Conservation (phyloP, 1,140 invertebrate species). For the Lucilia sericata region DNA sequence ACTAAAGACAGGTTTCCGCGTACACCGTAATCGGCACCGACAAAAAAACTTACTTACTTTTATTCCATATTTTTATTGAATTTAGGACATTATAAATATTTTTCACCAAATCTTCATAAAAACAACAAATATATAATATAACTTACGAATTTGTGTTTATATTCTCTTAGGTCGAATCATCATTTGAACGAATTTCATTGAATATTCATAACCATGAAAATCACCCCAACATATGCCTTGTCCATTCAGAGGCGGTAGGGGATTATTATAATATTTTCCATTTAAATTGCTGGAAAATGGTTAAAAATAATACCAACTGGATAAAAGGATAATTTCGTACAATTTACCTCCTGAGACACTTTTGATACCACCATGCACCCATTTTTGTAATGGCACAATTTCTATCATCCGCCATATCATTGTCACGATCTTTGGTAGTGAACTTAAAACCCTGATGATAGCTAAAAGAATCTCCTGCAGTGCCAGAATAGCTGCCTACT, state of each 20-base stretch:
- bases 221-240: not conserved
- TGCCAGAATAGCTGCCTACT: not conserved
- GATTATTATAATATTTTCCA: not conserved
- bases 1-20: too few relatives aligned
- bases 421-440: not conserved
- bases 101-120: too few relatives aligned
- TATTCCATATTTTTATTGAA: too few relatives aligned
- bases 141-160: too few relatives aligned
- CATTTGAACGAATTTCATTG: not conserved
- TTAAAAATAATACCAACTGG: not conserved
- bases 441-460: not conserved
- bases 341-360: not conserved
- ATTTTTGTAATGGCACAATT: not conserved
- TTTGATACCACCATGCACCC: not conserved
- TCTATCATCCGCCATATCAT: not conserved
- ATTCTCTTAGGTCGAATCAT: not conserved
- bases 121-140: too few relatives aligned
- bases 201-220: not conserved
- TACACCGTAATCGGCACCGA: too few relatives aligned
- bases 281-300: not conserved
- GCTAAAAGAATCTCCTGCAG: not conserved
- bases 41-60: too few relatives aligned
- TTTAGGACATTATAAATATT: too few relatives aligned
- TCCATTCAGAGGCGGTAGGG: not conserved
- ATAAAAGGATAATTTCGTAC: too few relatives aligned